Conservation (phyloP, 2,113 vertebrate genomes). For the Mugil cephalus region DNA sequence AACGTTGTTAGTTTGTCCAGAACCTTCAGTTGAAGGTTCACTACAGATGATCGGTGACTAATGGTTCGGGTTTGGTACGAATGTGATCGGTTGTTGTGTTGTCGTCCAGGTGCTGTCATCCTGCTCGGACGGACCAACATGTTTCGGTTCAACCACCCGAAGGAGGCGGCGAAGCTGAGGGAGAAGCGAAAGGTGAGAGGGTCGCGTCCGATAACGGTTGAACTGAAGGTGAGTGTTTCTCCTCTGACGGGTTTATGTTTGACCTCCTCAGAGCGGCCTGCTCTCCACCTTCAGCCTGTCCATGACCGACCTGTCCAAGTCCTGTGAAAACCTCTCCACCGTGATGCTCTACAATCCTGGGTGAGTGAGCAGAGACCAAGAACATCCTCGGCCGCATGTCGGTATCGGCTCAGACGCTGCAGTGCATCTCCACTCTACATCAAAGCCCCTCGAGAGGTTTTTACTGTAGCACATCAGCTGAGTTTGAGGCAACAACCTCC, state of each 20-base stretch:
- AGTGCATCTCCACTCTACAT: slow-evolving; percentile 20
- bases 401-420: slow-evolving; percentile 10
- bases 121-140: slow-evolving; percentile 97
- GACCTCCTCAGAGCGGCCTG: slow-evolving; percentile 74
- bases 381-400: background rate
- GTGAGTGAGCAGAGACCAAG: slow-evolving; percentile 77
- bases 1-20: too few species aligned
- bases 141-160: slow-evolving; percentile 99
- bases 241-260: background rate
- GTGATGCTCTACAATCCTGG: slow-evolving; percentile 99
- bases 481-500: too few species aligned
- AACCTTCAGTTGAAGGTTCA: too few species aligned
- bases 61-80: too few species aligned
- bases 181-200: slow-evolving; percentile 95
- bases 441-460: background rate
- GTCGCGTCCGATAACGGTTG: too few species aligned
- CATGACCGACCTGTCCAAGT: slow-evolving; percentile 97
- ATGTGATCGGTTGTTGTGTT: too few species aligned
- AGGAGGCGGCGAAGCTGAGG: slow-evolving; percentile 95
- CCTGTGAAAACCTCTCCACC: slow-evolving; percentile 94
- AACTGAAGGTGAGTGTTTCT: background rate
- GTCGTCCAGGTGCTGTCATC: slow-evolving; percentile 92
- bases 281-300: slow-evolving; percentile 95
- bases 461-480: too few species aligned
- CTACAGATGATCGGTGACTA: too few species aligned